Evolutionary conservation across 2,888 invertebrate species (phyloP), one percentile per base, ranked within the genome.

Genomic region (Drosophila monieri): DNA sequence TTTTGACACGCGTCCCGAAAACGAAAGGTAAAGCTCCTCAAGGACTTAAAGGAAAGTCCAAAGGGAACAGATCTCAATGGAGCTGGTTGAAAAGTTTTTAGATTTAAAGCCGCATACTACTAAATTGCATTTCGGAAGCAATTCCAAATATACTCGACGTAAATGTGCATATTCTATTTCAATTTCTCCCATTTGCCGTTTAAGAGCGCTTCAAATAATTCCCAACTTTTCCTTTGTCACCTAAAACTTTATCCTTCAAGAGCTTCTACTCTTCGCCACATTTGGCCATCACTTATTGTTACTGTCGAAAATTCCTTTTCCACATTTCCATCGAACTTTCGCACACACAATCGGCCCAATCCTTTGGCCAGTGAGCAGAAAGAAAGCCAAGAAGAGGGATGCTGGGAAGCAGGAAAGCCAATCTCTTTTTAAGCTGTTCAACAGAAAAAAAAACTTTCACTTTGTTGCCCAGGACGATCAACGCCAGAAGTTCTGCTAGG

Each of bases 341-440:
- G 15, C 41, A 37, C 46, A 18, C 46, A 18, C 46, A 59, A 55
- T 51, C 73, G 43, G 48, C 44, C 27, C 43, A 60, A 55, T 66
- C 73, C 73, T 60, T 73, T 59, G 55, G 55, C 62, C 51, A 12
- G 21, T 23, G 44, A 27, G 12, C 39, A 35, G 23, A 15, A 47
- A 25, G 37, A 23, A 23, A 23, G 21, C 21, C 21, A 23, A 23
- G 21, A 23, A 23, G 18, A 15, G 37, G 35, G 12, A 4, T 14
- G n/a, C 18, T 12, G 18, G 12, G 43, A 6, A 21, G 15, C 15
- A 47, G 60, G 35, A 47, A 74, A 72, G 77, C 65, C 88, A 83
- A 83, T 81, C 83, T 77, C 55, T 73, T 85, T 81, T 85, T 85
- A 87, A 83, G 80, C 83, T 87, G 77, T 80, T 77, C 47, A 47